Percentiles rank a stretch among this genome's conserved stretches.
These are phyloP conservation scores for Drosophila imparisetae DNA, from an alignment of 2,888 invertebrate genomes.

Conservation along the genomic window DNA sequence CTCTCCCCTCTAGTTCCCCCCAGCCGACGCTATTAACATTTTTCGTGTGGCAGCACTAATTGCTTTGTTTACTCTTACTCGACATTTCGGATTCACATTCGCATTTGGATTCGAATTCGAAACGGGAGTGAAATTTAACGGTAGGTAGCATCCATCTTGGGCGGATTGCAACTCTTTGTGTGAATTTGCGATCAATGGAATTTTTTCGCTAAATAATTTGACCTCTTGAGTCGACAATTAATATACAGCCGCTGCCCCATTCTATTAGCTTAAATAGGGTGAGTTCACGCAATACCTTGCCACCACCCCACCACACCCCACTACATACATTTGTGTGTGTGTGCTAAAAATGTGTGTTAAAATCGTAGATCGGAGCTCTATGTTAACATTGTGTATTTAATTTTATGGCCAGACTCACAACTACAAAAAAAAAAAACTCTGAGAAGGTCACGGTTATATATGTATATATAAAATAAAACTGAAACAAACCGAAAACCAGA, in stretches of 20 bases:
- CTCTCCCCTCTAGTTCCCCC: neutral
- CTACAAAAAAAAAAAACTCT: conserved; percentile 40
- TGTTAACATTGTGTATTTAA: conserved; percentile 42
- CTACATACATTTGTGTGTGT: neutral
- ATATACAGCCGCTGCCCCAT: conserved; percentile 52
- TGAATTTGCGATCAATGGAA: conserved; percentile 72
- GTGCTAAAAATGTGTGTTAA: conserved; percentile 13
- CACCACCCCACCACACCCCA: conserved; percentile 1
- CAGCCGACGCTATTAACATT: conserved; percentile 16
- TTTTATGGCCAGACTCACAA: conserved; percentile 59
- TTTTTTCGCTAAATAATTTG: conserved; percentile 73
- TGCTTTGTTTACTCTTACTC: conserved; percentile 75
- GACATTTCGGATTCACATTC: conserved; percentile 45
- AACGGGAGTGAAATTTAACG: conserved; percentile 72
- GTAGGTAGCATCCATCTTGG: conserved; percentile 39
- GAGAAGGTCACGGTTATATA: conserved; percentile 75
- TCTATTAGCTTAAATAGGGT: conserved; percentile 66
- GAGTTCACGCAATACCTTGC: conserved; percentile 28
- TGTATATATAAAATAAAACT: conserved; percentile 48
- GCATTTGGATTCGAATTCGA: conserved; percentile 39
- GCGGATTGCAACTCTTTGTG: conserved; percentile 50
- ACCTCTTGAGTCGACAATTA: conserved; percentile 75
- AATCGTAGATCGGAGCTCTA: conserved; percentile 31
- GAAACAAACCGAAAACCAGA: conserved; percentile 63
- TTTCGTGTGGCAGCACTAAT: conserved; percentile 68